Evolutionary conservation across 2,113 vertebrate species (phyloP), one percentile per base, ranked within the genome.

Genomic region (Oophaga pumilio): DNA sequence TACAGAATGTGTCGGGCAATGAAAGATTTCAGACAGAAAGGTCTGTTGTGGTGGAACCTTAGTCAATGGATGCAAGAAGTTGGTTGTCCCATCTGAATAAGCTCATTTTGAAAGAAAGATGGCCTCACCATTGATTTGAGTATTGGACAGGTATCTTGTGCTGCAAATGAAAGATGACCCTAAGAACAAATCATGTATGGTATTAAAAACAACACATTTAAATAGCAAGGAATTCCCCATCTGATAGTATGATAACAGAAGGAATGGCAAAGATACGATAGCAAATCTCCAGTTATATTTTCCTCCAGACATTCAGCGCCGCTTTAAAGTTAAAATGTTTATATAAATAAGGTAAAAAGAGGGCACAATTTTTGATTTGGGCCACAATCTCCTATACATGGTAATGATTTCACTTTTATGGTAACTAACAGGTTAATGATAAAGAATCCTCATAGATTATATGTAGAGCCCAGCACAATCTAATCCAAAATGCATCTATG

Each of bases 401-500:
- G 13, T 15, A 50, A 43, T 43, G 80, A 50, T 68, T 52, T 52
- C 62, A 50, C n/a, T 52, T 43, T 11, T 11, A 8, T 68, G n/a
- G 62, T 62, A 66, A 33, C 28, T 60, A 43, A 69, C 20, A 68
- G 24, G 81, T 66, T 83, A 83, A 83, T 80, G 26, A 60, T 2
- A 80, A 28, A 20, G 13, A 83, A 18, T 14, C 17, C 26, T 50
- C 33, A 14, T 20, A 82, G 20, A 50, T 9, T 49, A 43, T 4
- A 43, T 4, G 43, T 22, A 18, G 14, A 28, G 14, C 80, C 49
- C 28, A 66, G 33, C 62, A 68, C 52, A 68, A 52, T 82, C 18
- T 64, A 81, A 43, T 82, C 49, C 18, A 64, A 66, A 50, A 33
- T 57, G 26, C 85, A 62, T 66, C 77, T 69, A 15, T 86, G 64